Base-by-base conservation (phyloP, 2,113 vertebrate genomes). In the Colaptes auratus region DNA sequence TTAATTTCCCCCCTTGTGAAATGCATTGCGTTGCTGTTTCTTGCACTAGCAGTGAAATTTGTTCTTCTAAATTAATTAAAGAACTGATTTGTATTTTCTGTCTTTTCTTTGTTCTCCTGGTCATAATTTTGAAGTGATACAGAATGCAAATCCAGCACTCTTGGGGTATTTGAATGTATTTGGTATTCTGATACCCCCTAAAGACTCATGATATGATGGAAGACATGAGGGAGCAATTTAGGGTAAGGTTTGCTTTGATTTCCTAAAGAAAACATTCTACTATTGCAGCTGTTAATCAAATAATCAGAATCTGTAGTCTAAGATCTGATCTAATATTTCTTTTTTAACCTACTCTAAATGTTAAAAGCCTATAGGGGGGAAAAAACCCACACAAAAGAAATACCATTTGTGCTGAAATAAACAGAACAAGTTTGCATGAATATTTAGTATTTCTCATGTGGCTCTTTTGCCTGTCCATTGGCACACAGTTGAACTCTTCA, bases 191-290 rank as follows among this genome's bases (percentile, higher is more conserved):
- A 80, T 88, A 86, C 64, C 70, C 72, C 64, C 61, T 67, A 31
- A 85, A 79, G 89, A 94, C 52, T 85, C 93, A 64, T 30, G 48
- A 80, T 85, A 72, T 44, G 59, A 73, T 92, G 78, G 65, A 73
- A 85, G 81, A 77, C 86, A 86, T 66, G 50, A 93, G 83, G 93
- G 84, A 69, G 85, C 64, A 48, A 65, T 74, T 92, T 71, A 76
- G 80, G 14, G 53, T 59, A 50, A 71, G 82, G 56, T 92, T 94
- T 77, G 52, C 81, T 95, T 91, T 90, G 77, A 50, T 91, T 89
- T 90, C 66, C 86, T 81, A 59, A 93, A 81, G 82, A 94, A 95
- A 89, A 86, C 74, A 82, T 82, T 85, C 71, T 89, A 0, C 78
- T 94, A 15, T 74, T 30, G 14, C 65, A 73, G 64, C 82, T 93